Evolutionary conservation across 2,797 vertebrate species (phyloP), one percentile per base, ranked within the genome.

Genomic region (Sus cebifrons): DNA sequence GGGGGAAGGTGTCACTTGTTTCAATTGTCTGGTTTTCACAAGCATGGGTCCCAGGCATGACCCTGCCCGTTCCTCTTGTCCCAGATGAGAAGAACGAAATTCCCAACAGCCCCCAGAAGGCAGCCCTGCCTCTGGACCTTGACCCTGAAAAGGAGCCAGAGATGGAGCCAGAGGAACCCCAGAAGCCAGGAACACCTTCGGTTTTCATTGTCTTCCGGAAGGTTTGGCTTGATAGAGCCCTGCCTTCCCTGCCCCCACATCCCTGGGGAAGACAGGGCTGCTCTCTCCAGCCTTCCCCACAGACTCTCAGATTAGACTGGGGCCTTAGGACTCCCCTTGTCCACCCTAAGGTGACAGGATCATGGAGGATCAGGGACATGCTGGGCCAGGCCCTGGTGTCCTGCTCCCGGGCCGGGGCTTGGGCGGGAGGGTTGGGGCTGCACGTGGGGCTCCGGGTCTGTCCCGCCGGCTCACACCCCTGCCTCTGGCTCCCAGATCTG

Each of bases 201-300:
- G 96, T 99, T 65, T 21, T 97, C 0, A 87, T 98, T 54, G 99
- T 99, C 74, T 99, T 99, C 89, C 98, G 92, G 74, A 99, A 99
- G 99, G 99, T 99, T 89, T 29, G 94, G 25, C 95, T 81, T 29
- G 17, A 10, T 29, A 3, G 5, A 29, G 5, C 58, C 40, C 60
- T 10, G 9, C 44, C 44, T 49, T 49, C 44, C 6, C 44, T 49
- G 44, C 44, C 44, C 44, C 44, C 44, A 49, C 44, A 16, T 1
- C 25, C 83, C 68, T 17, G 56, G 83, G 36, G 40, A 29, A 8
- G 52, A 58, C 12, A 16, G 23, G n/a, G n/a, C n/a, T 3, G 10
- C 56, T 49, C 27, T 75, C 71, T 68, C n/a, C 83, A 18, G 58
- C 9, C 25, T 36, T 71, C 65, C 40, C 20, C 74, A 60, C 81